These are phyloP conservation scores for Drosophila nasuta DNA, from an alignment of 1,140 invertebrate genomes.

Conservation along the genomic window DNA sequence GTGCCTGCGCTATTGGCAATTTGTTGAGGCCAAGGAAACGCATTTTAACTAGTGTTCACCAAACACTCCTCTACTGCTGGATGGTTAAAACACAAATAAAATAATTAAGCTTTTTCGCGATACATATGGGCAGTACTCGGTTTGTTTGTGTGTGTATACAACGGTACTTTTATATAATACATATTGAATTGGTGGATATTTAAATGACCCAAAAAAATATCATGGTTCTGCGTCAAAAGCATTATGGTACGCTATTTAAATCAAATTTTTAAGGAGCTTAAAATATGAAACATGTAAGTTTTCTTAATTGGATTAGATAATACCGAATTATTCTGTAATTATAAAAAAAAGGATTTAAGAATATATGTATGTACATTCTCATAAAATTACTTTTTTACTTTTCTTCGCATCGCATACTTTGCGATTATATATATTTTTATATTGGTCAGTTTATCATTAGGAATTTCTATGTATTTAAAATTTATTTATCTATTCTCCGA, in stretches of 20 bases:
- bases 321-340: too few species aligned
- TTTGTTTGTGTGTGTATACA: constrained; percentile 4
- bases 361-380: too few species aligned
- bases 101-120: not conserved
- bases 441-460: too few species aligned
- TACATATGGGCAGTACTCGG: not conserved
- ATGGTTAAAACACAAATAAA: constrained; percentile 16
- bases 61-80: not conserved
- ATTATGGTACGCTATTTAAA: not conserved
- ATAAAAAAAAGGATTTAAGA: too few species aligned
- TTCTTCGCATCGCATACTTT: too few species aligned
- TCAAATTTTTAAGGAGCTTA: not conserved
- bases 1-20: constrained; percentile 35
- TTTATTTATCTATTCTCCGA: too few species aligned
- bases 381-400: too few species aligned
- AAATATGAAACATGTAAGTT: too few species aligned
- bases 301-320: too few species aligned
- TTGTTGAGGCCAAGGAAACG: constrained; percentile 27
- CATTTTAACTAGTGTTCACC: constrained; percentile 22
- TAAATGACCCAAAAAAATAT: constrained; percentile 14
- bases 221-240: constrained; percentile 37
- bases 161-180: constrained; percentile 16
- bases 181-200: constrained; percentile 23
- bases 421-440: too few species aligned
- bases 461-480: too few species aligned